These are phyloP conservation scores for Psilopogon haemacephalus DNA, from an alignment of 2,113 vertebrate genomes.

Conservation along the genomic window DNA sequence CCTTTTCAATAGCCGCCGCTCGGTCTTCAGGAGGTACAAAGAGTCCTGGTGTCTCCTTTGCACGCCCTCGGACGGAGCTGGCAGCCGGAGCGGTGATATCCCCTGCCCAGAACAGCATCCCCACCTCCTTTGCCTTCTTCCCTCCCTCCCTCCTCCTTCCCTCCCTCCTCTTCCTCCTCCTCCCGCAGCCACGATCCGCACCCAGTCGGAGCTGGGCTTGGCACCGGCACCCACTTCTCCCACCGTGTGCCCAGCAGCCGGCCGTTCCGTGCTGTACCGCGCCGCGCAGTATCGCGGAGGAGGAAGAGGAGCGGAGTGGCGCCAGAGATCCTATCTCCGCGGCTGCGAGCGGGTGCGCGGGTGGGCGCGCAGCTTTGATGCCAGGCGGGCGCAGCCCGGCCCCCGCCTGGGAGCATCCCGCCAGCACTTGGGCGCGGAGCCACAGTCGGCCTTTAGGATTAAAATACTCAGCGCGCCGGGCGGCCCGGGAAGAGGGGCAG, in stretches of 20 bases:
- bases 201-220: conserved; percentile 38
- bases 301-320: background rate
- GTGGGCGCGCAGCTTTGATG: conserved; percentile 28
- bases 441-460: conserved; percentile 48
- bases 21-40: conserved; percentile 22
- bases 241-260: background rate
- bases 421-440: background rate
- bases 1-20: background rate
- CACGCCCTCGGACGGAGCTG: background rate
- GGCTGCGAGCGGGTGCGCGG: conserved; percentile 5
- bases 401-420: background rate
- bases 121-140: conserved; percentile 28
- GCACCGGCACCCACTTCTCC: background rate
- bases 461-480: conserved; percentile 4
- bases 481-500: background rate
- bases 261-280: background rate
- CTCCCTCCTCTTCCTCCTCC: conserved; percentile 32
- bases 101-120: conserved; percentile 18
- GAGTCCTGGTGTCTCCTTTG: background rate
- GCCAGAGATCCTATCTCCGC: background rate
- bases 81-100: background rate
- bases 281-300: background rate
- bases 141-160: background rate
- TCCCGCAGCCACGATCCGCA: conserved; percentile 44
- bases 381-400: background rate